These are phyloP conservation scores for Onychomys leucogaster DNA, from an alignment of 2,797 vertebrate species.

Conservation along the genomic window DNA sequence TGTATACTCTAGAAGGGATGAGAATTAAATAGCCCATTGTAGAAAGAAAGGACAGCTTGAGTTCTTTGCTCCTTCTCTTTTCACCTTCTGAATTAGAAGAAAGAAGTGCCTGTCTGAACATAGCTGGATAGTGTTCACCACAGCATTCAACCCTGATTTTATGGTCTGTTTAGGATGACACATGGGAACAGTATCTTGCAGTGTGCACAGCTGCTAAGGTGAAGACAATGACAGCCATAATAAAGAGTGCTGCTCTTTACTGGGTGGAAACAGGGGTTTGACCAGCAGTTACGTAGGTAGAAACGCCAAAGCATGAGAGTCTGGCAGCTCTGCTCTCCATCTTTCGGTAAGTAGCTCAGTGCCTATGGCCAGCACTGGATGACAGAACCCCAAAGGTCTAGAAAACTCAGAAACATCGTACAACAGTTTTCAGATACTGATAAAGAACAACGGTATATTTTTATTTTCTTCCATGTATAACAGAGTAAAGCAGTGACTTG, in stretches of 20 bases:
- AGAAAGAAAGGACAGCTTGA: slow-evolving; percentile 25
- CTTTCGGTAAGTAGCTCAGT: neutral
- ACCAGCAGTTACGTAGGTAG: neutral
- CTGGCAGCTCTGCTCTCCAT: neutral
- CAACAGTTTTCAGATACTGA: neutral
- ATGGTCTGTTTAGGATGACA: neutral
- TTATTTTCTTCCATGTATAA: neutral
- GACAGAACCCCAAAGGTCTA: neutral
- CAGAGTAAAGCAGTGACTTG: neutral
- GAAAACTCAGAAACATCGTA: neutral
- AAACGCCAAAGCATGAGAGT: neutral
- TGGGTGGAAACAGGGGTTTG: neutral
- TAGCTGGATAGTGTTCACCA: slow-evolving; percentile 21
- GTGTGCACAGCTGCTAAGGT: neutral
- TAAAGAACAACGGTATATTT: neutral
- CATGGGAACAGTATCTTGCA: neutral
- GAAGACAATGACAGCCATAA: neutral
- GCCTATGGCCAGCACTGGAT: too few species aligned
- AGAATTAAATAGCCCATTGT: neutral
- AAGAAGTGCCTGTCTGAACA: slow-evolving; percentile 7
- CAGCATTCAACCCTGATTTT: neutral
- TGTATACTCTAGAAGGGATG: neutral
- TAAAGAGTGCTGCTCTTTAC: neutral
- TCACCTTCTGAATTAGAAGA: neutral
- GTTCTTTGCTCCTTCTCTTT: neutral